A percentile compares a stretch with the other conserved stretches of the same genome.
These are phyloP conservation scores for Molossus molossus DNA, from an alignment of 2,797 vertebrate genomes.

Conservation along the genomic window DNA sequence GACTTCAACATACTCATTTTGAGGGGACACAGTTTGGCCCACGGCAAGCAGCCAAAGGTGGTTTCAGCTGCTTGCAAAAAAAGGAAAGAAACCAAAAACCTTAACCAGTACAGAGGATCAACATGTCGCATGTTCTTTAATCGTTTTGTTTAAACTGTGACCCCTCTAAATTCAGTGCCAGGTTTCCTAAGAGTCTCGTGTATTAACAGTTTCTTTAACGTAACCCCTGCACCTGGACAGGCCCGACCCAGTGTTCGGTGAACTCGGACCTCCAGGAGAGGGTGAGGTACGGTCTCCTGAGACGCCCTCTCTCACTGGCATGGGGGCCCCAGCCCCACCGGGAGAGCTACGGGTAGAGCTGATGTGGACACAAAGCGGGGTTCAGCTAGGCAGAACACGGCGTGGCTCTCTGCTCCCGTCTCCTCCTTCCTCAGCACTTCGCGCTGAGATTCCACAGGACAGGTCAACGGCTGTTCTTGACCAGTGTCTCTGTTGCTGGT, in stretches of 20 bases:
- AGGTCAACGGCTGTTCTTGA: neutral
- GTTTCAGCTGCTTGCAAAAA: constrained; percentile 17
- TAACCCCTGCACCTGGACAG: neutral
- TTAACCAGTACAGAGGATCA: neutral
- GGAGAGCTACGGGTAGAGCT: neutral
- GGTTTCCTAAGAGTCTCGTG: neutral
- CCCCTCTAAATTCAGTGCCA: neutral
- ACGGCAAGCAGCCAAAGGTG: neutral
- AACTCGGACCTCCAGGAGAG: neutral
- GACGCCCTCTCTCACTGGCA: neutral
- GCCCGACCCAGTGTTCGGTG: neutral
- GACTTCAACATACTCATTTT: neutral
- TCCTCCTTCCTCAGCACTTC: neutral
- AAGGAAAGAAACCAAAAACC: neutral
- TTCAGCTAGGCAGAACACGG: accelerated
- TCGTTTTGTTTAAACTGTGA: neutral
- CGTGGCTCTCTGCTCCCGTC: neutral
- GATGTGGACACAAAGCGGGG: neutral
- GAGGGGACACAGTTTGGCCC: neutral
- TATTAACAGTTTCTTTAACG: too few species aligned
- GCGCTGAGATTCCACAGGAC: neutral
- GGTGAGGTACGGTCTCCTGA: neutral
- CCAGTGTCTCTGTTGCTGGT: neutral
- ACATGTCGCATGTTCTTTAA: neutral
- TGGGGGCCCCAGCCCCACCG: neutral